A percentile compares a stretch with the other conserved stretches of the same genome.
Evolutionary conservation across 1,140 invertebrate genomes (phyloP).

Genomic region (Leguminivora glycinivorella): DNA sequence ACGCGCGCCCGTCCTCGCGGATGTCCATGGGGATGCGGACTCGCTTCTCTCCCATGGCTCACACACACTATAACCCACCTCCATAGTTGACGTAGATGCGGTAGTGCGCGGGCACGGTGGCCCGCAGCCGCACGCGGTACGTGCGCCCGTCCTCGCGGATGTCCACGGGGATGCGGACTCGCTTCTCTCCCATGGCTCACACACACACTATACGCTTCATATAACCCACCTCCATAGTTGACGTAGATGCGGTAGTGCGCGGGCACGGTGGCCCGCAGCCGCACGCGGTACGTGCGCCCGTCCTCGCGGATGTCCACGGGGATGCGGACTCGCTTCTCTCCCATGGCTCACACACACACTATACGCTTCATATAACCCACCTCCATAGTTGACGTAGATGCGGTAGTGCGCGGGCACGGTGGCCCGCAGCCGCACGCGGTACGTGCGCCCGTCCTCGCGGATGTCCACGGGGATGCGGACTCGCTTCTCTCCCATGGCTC

Average conservation of each 20-base stretch:
- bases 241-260: slow-evolving; percentile 94
- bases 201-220: no score
- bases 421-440: slow-evolving; percentile 92
- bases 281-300: slow-evolving; percentile 87
- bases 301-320: slow-evolving; percentile 89
- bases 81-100: slow-evolving; percentile 94
- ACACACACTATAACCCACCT: slow-evolving; percentile 57
- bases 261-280: slow-evolving; percentile 91
- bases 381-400: slow-evolving; percentile 93
- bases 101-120: slow-evolving; percentile 93
- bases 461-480: slow-evolving; percentile 91
- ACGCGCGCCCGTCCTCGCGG: slow-evolving; percentile 85
- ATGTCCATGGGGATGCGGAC: slow-evolving; percentile 91
- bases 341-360: slow-evolving; percentile 80
- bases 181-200: slow-evolving; percentile 89
- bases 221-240: slow-evolving; percentile 85
- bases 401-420: slow-evolving; percentile 93
- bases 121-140: slow-evolving; percentile 90
- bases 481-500: slow-evolving; percentile 92
- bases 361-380: slow-evolving; percentile 40
- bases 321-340: slow-evolving; percentile 92
- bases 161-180: slow-evolving; percentile 90
- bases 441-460: slow-evolving; percentile 85
- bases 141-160: slow-evolving; percentile 87
- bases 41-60: slow-evolving; percentile 91